These are phyloP conservation scores for Mermis nigrescens DNA, from an alignment of 2,888 invertebrate genomes.

Conservation along the genomic window DNA sequence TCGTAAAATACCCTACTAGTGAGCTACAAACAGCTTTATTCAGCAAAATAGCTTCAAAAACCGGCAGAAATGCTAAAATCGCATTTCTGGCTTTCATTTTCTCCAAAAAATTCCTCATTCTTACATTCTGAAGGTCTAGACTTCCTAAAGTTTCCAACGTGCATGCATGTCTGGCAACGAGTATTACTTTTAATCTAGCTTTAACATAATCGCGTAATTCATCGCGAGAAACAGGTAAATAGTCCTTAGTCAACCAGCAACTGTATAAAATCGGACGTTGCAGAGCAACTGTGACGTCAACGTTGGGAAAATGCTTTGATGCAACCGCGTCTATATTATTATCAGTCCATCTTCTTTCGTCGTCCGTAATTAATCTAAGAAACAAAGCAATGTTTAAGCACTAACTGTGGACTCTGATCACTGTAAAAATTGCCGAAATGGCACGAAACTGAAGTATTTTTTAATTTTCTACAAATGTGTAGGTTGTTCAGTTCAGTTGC, in stretches of 20 bases:
- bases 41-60: too few species aligned
- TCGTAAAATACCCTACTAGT: too few species aligned
- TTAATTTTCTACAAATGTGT: too few species aligned
- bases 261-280: constrained; percentile 84
- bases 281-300: constrained; percentile 64
- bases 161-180: neutral
- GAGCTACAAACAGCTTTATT: too few species aligned
- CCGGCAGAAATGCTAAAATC: too few species aligned
- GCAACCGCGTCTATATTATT: constrained; percentile 83
- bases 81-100: too few species aligned
- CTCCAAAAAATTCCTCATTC: too few species aligned
- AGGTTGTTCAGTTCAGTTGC: too few species aligned
- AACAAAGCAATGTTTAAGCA: neutral
- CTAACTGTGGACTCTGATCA: neutral
- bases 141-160: neutral
- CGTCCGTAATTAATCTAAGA: constrained; percentile 59
- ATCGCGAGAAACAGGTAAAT: constrained; percentile 82
- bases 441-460: too few species aligned
- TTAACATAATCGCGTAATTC: constrained; percentile 87
- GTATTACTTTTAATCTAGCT: constrained; percentile 64
- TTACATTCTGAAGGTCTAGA: neutral
- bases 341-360: constrained; percentile 90
- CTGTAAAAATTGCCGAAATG: too few species aligned
- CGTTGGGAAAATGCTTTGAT: constrained; percentile 68
- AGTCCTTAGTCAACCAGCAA: constrained; percentile 97